These are phyloP conservation scores for Albula glossodonta DNA, from an alignment of 2,113 vertebrate genomes.

Conservation along the genomic window DNA sequence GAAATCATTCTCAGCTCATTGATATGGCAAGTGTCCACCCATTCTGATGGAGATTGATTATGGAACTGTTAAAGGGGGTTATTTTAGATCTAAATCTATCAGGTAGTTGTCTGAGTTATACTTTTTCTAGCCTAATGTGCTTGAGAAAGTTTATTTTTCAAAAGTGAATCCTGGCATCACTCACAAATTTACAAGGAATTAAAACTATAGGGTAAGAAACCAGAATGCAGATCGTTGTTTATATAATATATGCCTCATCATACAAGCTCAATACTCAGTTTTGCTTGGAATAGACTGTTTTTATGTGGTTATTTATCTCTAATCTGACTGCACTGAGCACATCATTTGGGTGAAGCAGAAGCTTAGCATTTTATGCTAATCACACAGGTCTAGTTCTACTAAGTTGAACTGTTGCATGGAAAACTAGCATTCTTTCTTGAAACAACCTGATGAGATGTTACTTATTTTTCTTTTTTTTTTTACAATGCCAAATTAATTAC, in stretches of 20 bases:
- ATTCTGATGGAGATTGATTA: slow-evolving; percentile 1
- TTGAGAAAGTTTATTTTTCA: neutral
- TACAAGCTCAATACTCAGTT: neutral
- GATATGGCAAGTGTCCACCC: neutral
- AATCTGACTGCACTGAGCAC: neutral
- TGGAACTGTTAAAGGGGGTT: neutral
- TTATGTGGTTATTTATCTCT: neutral
- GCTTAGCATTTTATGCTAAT: neutral
- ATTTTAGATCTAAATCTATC: neutral
- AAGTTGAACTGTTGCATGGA: neutral
- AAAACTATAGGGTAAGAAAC: neutral
- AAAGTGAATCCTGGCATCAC: neutral
- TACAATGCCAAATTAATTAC: slow-evolving; percentile 6
- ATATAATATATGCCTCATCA: neutral
- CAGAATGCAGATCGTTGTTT: neutral
- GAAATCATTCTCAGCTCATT: neutral
- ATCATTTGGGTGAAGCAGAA: slow-evolving; percentile 8
- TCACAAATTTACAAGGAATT: slow-evolving; percentile 1
- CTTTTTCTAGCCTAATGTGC: slow-evolving; percentile 4
- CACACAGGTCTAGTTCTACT: neutral
- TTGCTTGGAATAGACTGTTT: slow-evolving; percentile 15
- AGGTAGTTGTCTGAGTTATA: neutral
- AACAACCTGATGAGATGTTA: slow-evolving; percentile 18
- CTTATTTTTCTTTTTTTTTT: neutral
- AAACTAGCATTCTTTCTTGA: slow-evolving; percentile 17